Base-by-base conservation (phyloP, 2,113 vertebrate genomes). In the Cyanoderma ruficeps region DNA sequence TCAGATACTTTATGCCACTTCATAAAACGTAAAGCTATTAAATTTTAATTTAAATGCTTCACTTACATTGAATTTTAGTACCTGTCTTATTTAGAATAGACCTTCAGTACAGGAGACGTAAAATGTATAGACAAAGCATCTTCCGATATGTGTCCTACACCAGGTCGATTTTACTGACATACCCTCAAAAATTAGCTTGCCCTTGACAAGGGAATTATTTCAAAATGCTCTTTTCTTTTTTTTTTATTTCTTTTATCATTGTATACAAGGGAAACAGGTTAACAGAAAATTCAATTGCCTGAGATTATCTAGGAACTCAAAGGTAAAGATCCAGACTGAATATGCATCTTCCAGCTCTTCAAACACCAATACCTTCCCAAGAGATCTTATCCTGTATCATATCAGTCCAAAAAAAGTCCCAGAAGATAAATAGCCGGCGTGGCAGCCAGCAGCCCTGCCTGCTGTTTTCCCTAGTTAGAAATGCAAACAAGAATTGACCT, bases 401-500 rank as follows among this genome's bases (percentile, higher is more conserved):
- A 63, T 41, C 60, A 75, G 39, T 55, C 46, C 15, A 42, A 85
- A 55, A 57, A 84, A 63, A 83, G 6, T 33, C 27, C 27, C 49
- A 60, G 31, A 96, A 95, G 91, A 97, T 64, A 97, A 97, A 97
- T 72, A 86, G 92, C 52, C 75, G 50, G 49, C 41, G 13, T 65
- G 91, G 88, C 96, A 97, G 88, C 60, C 80, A 81, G 57, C 61
- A 97, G 89, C 68, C 57, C 89, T 90, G 93, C 71, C 89, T 96
- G 91, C 95, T 96, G 96, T 76, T 85, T 93, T 57, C 90, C 67
- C 95, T 92, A 83, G 69, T 95, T 94, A 78, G 74, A 92, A 97
- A 96, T 86, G 78, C 95, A 94, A 96, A 93, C 94, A 95, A 95
- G 95, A 95, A 97, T 90, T 96, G 96, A 96, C 96, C 97, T 83